These are phyloP conservation scores for Euproctis similis DNA, from an alignment of 2,888 invertebrate genomes.

Conservation along the genomic window DNA sequence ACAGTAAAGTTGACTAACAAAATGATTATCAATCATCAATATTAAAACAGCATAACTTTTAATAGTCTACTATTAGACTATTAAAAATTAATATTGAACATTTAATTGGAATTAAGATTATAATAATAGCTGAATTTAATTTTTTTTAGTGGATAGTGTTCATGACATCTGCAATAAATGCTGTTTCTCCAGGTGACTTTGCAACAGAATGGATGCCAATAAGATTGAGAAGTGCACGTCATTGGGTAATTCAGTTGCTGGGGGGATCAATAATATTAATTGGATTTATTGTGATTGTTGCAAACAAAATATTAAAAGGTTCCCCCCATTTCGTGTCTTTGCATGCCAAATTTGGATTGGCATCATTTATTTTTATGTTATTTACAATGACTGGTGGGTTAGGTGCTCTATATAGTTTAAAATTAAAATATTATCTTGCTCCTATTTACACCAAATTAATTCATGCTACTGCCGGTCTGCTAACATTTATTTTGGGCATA, in stretches of 20 bases:
- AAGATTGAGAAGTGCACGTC: constrained; percentile 60
- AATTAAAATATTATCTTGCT: constrained; percentile 58
- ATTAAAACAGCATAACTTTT: too few relatives aligned
- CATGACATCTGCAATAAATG: constrained; percentile 67
- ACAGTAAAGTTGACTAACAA: too few relatives aligned
- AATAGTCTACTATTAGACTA: too few relatives aligned
- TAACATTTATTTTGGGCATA: constrained; percentile 57
- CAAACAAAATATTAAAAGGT: constrained; percentile 52
- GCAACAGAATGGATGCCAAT: constrained; percentile 74
- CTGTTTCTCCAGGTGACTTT: constrained; percentile 63
- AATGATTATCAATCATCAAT: too few relatives aligned
- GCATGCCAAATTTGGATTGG: constrained; percentile 63
- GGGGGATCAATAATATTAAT: constrained; percentile 38
- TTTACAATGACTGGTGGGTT: constrained; percentile 61
- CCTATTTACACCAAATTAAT: constrained; percentile 65
- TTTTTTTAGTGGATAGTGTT: constrained; percentile 64
- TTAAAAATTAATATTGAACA: too few relatives aligned
- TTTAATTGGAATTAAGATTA: too few relatives aligned
- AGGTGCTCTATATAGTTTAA: constrained; percentile 59
- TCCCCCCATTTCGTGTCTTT: constrained; percentile 52
- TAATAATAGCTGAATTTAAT: not conserved
- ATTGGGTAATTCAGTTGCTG: constrained; percentile 63
- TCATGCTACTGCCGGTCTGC: constrained; percentile 56
- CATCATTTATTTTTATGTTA: constrained; percentile 55
- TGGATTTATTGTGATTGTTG: constrained; percentile 59